Conservation (phyloP, 2,888 invertebrate species). For the Flabesymbios commensalis region DNA sequence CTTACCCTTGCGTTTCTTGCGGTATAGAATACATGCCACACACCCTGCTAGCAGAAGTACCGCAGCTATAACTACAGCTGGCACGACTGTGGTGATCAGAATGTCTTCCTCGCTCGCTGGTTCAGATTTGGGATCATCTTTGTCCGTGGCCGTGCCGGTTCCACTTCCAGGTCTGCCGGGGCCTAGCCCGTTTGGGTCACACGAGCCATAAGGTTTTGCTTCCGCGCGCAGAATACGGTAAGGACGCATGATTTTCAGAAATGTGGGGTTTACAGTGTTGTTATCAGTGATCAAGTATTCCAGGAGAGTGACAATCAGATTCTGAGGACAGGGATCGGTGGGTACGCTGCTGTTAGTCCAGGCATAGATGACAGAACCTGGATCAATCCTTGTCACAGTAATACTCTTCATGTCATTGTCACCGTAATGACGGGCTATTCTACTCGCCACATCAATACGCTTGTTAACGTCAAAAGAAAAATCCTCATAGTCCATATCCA, state of each 20-base stretch:
- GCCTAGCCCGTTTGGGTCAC: conserved; percentile 3
- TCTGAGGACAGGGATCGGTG: conserved; percentile 76
- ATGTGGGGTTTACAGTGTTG: conserved; percentile 55
- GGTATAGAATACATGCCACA: conserved; percentile 85
- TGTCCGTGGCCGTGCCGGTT: background rate
- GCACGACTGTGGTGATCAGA: conserved; percentile 10
- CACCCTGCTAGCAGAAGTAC: conserved; percentile 86
- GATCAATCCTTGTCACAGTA: conserved; percentile 73
- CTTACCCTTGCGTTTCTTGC: conserved; percentile 75
- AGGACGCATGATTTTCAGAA: conserved; percentile 40
- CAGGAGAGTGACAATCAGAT: conserved; percentile 73
- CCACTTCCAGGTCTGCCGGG: background rate
- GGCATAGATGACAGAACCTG: conserved; percentile 64
- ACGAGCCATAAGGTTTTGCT: conserved; percentile 14
- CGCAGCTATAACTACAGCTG: conserved; percentile 69
- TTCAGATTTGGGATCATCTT: background rate
- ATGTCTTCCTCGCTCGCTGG: conserved; percentile 1
- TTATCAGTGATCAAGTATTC: conserved; percentile 55
- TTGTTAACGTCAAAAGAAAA: conserved; percentile 76
- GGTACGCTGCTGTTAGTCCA: conserved; percentile 88
- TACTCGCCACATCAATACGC: conserved; percentile 74
- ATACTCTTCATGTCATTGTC: conserved; percentile 76
- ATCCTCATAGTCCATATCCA: conserved; percentile 68
- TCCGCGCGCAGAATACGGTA: conserved; percentile 20
- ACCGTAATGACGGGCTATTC: conserved; percentile 76